Evolutionary conservation across 2,797 vertebrate genomes (phyloP).

Genomic region (Caiman crocodilus): DNA sequence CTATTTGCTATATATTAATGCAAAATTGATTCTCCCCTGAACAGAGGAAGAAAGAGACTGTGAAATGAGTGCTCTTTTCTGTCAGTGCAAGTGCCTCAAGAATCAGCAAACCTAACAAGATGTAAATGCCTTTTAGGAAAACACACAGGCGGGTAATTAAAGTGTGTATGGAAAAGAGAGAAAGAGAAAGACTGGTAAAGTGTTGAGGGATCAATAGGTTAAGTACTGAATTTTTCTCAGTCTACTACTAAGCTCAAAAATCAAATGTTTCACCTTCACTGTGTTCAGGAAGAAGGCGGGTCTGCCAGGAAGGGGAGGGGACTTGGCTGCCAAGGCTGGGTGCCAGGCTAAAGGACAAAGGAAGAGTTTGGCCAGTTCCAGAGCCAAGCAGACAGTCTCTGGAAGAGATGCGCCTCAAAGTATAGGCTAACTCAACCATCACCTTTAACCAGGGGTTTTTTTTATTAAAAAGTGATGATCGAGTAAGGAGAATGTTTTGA

Average conservation of each 20-base stretch:
- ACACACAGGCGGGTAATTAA: constrained; percentile 63
- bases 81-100: neutral
- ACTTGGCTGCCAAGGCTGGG: neutral
- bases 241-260: constrained; percentile 65
- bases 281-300: neutral
- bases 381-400: neutral
- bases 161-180: constrained; percentile 14
- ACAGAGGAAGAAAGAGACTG: neutral
- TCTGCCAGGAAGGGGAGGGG: neutral
- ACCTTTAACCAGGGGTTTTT: neutral
- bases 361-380: neutral
- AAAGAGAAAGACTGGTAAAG: constrained; percentile 20
- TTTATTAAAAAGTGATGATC: neutral
- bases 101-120: constrained; percentile 51
- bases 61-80: neutral
- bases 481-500: neutral
- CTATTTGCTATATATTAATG: neutral
- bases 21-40: neutral
- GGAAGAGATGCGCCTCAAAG: neutral
- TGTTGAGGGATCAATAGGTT: constrained; percentile 72
- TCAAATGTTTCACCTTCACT: constrained; percentile 49
- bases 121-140: constrained; percentile 40
- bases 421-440: neutral
- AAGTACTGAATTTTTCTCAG: constrained; percentile 72
- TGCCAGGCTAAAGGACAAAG: neutral